Percentiles rank a stretch among this genome's conserved stretches.
Conservation (phyloP, 2,888 invertebrate genomes). For the Pomacea canaliculata region DNA sequence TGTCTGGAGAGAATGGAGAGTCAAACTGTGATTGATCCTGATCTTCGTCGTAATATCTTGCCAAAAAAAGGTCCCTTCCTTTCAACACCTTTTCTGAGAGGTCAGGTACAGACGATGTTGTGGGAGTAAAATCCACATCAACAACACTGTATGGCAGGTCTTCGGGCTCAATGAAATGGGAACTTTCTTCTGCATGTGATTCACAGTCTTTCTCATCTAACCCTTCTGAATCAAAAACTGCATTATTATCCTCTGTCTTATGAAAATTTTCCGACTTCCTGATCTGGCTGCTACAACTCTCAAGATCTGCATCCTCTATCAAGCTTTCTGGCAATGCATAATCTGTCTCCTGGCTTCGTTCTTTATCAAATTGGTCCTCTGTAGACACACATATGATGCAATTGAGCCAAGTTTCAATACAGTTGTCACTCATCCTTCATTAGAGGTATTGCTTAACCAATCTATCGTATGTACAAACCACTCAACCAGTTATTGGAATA, state of each 20-base stretch:
- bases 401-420: no score
- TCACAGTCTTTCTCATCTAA: no score
- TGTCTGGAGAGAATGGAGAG: neutral
- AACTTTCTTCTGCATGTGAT: no score
- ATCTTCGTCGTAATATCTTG: slow-evolving; percentile 22
- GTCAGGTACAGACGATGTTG: neutral
- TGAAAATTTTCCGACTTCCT: no score
- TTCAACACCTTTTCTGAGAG: slow-evolving; percentile 15
- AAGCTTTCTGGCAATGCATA: neutral
- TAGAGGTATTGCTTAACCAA: no score
- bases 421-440: no score
- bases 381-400: neutral
- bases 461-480: no score
- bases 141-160: slow-evolving; percentile 1
- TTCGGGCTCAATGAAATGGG: neutral
- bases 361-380: slow-evolving; percentile 2
- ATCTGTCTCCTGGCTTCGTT: slow-evolving; percentile 1
- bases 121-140: neutral
- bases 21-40: neutral
- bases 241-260: no score
- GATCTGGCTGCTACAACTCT: no score
- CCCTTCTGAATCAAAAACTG: no score
- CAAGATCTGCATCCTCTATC: neutral
- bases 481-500: no score
- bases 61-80: slow-evolving; percentile 17